Evolutionary conservation across 1,140 invertebrate species (phyloP), one percentile per base, ranked within the genome.

Genomic region (Drosophila setifemur): DNA sequence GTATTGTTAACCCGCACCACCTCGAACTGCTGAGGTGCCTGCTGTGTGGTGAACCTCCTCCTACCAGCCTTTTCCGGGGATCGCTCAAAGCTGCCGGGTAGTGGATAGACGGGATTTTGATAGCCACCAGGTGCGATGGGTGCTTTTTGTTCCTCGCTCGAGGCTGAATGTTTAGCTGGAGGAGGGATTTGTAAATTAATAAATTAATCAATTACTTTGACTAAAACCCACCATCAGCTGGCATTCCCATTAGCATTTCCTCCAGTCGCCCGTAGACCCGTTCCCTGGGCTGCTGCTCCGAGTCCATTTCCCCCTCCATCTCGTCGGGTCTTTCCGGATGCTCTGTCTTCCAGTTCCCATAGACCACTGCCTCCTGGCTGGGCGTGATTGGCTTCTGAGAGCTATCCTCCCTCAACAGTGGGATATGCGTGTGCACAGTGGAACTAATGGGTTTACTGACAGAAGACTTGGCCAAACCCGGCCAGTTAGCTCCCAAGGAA

Each of bases 311-410:
- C 14, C 35, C 2, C 1, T 64, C 53, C 4, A 23, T 25, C 0
- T 53, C 49, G 4, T 45, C 54, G 0, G 87, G 86, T 4, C 47
- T 60, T 5, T 64, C 48, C 4, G 81, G 86, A 23, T 70, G 86
- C 7, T 89, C 82, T 9, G 82, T 78, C 43, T 89, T 89, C 87
- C 87, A 89, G 37, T 87, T 87, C 26, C 87, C 87, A 49, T 89
- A 89, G 2, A 89, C 78, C 16, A 89, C 83, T 0, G 71, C 45
- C 11, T 88, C 79, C 21, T 73, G 55, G 12, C 25, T 57, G 28
- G 52, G 23, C 1, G 35, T 19, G 1, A 45, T 43, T 6, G 68
- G 35, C 3, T 7, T 44, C 4, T 40, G 57, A 8, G 25, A 63
- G 9, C 39, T 39, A 12, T 69, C 55, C 23, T 85, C 81, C 0